Percentiles rank a stretch among this genome's conserved stretches.
Conservation (phyloP, 2,888 invertebrate species). For the Creontiades dilutus region DNA sequence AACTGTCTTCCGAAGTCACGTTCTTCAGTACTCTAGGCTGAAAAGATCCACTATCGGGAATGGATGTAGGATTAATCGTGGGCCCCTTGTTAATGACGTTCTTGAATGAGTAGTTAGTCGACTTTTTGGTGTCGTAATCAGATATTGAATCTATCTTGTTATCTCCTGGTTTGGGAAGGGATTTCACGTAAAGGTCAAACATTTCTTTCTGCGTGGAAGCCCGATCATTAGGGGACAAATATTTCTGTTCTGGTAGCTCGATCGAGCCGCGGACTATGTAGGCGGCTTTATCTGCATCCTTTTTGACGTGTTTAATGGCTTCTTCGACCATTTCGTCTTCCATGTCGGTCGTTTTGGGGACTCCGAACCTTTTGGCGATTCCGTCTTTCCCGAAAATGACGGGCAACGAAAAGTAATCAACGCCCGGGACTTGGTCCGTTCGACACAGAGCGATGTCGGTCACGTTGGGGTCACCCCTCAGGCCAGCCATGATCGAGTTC, state of each 20-base stretch:
- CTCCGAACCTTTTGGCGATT: slow-evolving; percentile 70
- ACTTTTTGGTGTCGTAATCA: background rate
- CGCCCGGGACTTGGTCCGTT: slow-evolving; percentile 70
- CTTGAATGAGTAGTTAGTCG: slow-evolving; percentile 36
- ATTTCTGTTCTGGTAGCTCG: slow-evolving; percentile 49
- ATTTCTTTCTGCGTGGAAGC: slow-evolving; percentile 63
- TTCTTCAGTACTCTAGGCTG: slow-evolving; percentile 42
- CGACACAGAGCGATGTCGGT: slow-evolving; percentile 72
- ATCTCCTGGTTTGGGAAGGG: slow-evolving; percentile 34
- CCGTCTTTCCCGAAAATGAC: slow-evolving; percentile 72
- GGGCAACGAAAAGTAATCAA: slow-evolving; percentile 73
- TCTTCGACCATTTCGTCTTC: slow-evolving; percentile 72
- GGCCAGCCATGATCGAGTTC: slow-evolving; percentile 71
- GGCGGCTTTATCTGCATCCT: slow-evolving; percentile 68
- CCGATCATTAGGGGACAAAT: slow-evolving; percentile 43
- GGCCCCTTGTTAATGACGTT: slow-evolving; percentile 9
- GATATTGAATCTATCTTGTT: slow-evolving; percentile 29
- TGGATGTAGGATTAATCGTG: background rate
- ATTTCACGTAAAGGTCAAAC: slow-evolving; percentile 66
- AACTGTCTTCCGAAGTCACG: slow-evolving; percentile 44
- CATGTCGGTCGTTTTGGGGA: slow-evolving; percentile 70
- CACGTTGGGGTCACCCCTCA: slow-evolving; percentile 68
- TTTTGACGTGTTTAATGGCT: slow-evolving; percentile 70
- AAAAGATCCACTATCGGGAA: slow-evolving; percentile 15
- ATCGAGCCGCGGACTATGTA: slow-evolving; percentile 62